Evolutionary conservation across 2,888 invertebrate genomes (phyloP), one percentile per base, ranked within the genome.

Genomic region (Nomada goodeniana): DNA sequence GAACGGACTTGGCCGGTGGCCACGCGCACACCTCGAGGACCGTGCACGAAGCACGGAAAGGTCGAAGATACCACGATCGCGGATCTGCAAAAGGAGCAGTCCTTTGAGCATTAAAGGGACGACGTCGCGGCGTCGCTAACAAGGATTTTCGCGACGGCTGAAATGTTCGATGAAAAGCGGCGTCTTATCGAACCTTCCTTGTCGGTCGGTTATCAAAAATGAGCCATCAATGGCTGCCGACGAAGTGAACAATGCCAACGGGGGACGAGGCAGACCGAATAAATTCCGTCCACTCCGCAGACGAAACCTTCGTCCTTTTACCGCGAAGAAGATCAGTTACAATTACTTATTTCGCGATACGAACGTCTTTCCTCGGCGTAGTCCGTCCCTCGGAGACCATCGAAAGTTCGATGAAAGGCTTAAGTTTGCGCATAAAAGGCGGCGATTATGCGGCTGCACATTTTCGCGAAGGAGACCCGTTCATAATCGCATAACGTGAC

Each of bases 1-100:
- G 90, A 89, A 87, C 67, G 60, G 65, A 13, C 57, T 64, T 61
- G 81, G 67, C 78, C 85, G 80, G 67, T 61, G 71, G 71, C 83
- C 75, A 80, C 68, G 71, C 73, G 61, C 59, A 59, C 76, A 73
- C 60, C 68, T 68, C 77, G 70, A 67, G 61, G 78, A 71, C 67
- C 64, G 64, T 53, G 57, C 47, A 44, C 2, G 20, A 63, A 36
- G 15, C 61, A 18, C 47, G 18, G 18, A 18, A 71, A 82, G 71
- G 71, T 73, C 71, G 52, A 23, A 57, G 29, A 10, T 64, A 52
- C 13, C 67, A 18, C 53, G 67, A 76, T 82, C 42, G 60, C n/a
- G 44, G 52, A 3, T 11, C 55, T 13, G 52, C 23, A 1, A 23
- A 55, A 47, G 53, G 52, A 55, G 1, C 50, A 57, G 20, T 20